Conservation (phyloP, 2,113 vertebrate species). For the Chaenogobius annularis region DNA sequence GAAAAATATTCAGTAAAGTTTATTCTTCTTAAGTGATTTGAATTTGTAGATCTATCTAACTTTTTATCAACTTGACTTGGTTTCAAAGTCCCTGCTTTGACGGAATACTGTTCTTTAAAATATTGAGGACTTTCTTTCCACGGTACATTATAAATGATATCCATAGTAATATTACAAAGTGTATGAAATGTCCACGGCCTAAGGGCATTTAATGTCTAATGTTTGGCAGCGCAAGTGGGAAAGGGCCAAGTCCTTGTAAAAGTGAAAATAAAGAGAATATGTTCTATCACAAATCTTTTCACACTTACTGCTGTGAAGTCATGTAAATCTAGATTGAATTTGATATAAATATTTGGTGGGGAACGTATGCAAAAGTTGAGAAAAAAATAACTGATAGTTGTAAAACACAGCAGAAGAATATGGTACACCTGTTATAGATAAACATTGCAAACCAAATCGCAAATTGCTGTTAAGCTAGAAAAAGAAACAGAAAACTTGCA, state of each 20-base stretch:
- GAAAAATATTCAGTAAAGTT: neutral
- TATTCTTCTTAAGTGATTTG: neutral
- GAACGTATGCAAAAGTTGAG: slow-evolving; percentile 32
- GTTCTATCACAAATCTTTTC: slow-evolving; percentile 37
- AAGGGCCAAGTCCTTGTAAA: slow-evolving; percentile 12
- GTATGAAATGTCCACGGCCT: slow-evolving; percentile 8
- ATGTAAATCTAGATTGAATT: slow-evolving; percentile 38
- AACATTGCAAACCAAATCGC: neutral
- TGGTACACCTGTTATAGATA: neutral
- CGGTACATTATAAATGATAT: slow-evolving; percentile 12
- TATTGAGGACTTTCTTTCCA: neutral
- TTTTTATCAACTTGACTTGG: no score
- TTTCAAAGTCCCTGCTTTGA: neutral
- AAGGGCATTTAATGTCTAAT: slow-evolving; percentile 10
- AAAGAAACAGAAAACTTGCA: neutral
- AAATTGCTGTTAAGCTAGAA: neutral
- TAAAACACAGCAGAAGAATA: no score
- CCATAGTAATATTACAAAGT: slow-evolving; percentile 21
- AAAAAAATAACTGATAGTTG: no score
- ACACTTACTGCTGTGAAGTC: slow-evolving; percentile 20
- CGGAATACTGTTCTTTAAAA: neutral
- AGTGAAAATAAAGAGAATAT: slow-evolving; percentile 19
- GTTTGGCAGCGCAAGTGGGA: slow-evolving; percentile 15
- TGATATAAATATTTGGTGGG: slow-evolving; percentile 30
- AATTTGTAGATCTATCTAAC: neutral